A percentile compares a stretch with the other conserved stretches of the same genome.
Conservation (phyloP, 2,113 vertebrate species). For the Gallinago undulata region DNA sequence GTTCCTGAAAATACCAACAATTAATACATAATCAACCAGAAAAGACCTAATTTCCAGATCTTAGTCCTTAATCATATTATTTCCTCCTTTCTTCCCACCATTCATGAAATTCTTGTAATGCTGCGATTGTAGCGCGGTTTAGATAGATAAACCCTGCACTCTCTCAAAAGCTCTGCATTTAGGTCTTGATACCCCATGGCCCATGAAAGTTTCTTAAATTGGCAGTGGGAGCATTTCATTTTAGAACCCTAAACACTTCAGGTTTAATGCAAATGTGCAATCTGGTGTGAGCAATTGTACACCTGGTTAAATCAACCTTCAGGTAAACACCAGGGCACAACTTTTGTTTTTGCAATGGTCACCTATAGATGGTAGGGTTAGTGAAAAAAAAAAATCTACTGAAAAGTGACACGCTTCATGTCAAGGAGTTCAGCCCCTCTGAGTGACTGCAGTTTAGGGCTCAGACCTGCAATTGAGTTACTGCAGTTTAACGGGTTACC, state of each 20-base stretch:
- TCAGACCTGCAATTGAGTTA: slow-evolving; percentile 55
- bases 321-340: background rate
- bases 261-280: background rate
- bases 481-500: slow-evolving; percentile 28
- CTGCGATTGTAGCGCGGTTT: background rate
- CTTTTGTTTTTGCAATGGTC: background rate
- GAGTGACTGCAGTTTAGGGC: slow-evolving; percentile 24
- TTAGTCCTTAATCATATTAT: background rate
- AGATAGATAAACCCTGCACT: background rate
- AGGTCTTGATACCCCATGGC: background rate
- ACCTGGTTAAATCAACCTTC: background rate
- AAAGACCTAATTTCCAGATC: background rate
- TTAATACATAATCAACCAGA: background rate
- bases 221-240: background rate
- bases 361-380: background rate
- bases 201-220: background rate
- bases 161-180: background rate
- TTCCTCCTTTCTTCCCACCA: background rate
- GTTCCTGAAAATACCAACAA: background rate
- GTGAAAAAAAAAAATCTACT: background rate
- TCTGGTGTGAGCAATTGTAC: background rate
- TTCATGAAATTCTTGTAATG: background rate
- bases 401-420: background rate
- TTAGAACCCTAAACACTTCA: background rate
- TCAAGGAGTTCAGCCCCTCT: background rate